Evolutionary conservation across 1,140 invertebrate species (phyloP), one percentile per base, ranked within the genome.

Genomic region (Oryctes rhinoceros): DNA sequence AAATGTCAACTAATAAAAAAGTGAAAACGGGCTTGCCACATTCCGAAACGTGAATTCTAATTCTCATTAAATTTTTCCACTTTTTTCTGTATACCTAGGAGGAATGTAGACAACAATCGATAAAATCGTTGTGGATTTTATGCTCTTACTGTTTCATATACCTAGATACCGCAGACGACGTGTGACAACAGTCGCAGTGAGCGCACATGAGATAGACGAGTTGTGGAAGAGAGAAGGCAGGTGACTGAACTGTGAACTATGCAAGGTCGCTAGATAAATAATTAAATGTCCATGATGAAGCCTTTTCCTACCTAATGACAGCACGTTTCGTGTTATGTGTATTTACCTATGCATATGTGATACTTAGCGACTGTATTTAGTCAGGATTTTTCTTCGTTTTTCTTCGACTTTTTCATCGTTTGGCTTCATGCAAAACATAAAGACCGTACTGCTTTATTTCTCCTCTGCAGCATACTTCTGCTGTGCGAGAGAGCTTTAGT

Each of bases 271-370:
- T 71, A 71, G 65, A 71, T 71, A 71, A 71, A 71, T 71, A 71
- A 71, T 71, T 71, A 71, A 71, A 71, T 71, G 65, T 71, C 65
- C 65, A 71, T 71, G 65, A 71, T 71, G 65, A 71, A 71, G 65
- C 65, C 65, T 71, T 71, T 71, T 71, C 65, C 65, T 71, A 71
- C 65, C n/a, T 71, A 71, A 71, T 71, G 65, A 37, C 65, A 71
- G 65, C 20, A 71, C 65, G 65, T 71, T 30, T 71, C 65, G 65
- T 20, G 65, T 71, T 71, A 71, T 71, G 65, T 71, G 20, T 71
- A 71, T 24, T 71, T 71, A 71, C 65, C 65, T 71, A 71, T 71
- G 65, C 65, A 71, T 71, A 71, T 71, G 65, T 71, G 65, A 18
- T 37, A 37, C 20, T 71, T 71, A 30, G 24, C n/a, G 53, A 24